A percentile compares a stretch with the other conserved stretches of the same genome.
These are phyloP conservation scores for Trididemnum miniatum DNA, from an alignment of 23 tunicate genomes.

Conservation along the genomic window DNA sequence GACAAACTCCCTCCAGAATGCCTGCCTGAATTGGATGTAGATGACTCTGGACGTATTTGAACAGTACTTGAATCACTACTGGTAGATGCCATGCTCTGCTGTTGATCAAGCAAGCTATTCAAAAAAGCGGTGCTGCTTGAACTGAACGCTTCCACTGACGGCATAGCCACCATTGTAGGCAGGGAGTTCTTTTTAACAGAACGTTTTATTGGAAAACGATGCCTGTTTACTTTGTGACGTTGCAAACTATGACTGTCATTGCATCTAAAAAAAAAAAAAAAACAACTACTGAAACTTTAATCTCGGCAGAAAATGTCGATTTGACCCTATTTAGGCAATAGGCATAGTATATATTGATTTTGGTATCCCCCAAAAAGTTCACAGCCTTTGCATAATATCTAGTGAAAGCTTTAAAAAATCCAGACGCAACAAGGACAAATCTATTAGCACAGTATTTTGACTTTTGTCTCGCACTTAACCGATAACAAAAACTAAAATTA, in stretches of 20 bases:
- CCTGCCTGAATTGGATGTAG: not conserved
- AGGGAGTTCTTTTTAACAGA: not conserved
- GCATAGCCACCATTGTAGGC: conserved; percentile 40
- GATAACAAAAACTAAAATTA: too few relatives aligned
- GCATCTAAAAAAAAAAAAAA: conserved; percentile 29
- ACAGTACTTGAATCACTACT: not conserved
- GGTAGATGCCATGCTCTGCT: not conserved
- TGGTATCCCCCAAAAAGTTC: too few relatives aligned
- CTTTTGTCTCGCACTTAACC: too few relatives aligned
- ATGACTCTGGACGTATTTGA: not conserved
- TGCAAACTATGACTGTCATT: conserved; percentile 43
- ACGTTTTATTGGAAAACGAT: conserved; percentile 18
- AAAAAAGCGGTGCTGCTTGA: not conserved
- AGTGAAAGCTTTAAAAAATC: not conserved
- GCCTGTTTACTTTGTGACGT: conserved; percentile 41
- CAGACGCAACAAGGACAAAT: too few relatives aligned
- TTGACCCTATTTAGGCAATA: too few relatives aligned
- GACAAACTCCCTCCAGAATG: not conserved
- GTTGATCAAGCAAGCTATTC: not conserved
- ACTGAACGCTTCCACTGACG: not conserved
- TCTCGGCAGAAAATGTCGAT: too few relatives aligned
- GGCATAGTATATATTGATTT: too few relatives aligned
- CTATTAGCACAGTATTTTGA: too few relatives aligned
- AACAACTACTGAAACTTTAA: too few relatives aligned
- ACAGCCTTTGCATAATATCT: not conserved